Base-by-base conservation (phyloP, 2,888 invertebrate genomes). In the Xylophagus ater region DNA sequence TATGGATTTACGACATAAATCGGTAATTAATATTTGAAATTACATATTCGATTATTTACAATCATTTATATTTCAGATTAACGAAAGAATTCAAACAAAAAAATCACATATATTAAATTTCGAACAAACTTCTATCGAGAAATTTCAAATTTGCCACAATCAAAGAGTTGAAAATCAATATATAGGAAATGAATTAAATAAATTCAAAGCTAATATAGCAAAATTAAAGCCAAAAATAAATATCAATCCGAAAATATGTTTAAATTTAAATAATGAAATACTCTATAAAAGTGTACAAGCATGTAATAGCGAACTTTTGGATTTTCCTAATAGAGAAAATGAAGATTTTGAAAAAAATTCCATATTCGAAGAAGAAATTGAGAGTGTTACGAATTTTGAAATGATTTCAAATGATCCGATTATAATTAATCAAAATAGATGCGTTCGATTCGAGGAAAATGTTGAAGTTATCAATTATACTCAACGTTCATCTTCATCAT, bases 1-100 rank as follows among this genome's bases (percentile, higher is more conserved):
- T 2, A 65, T 65, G 65, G 54, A 65, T 42, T 46, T 66, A 43
- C 49, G 65, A 2, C 65, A 65, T 49, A 50, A 60, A 49, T 55
- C 58, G 55, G 65, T 65, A 48, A 52, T 45, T 34, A 7, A 6
- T 2, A 14, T 26, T 34, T 14, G 5, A 34, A 7, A 31, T n/a
- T 18, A 34, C 5, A 21, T n/a, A n/a, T n/a, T n/a, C n/a, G 4
- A 26, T 33, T 25, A n/a, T 14, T 4, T 31, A 12, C 18, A 24
- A 18, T 20, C 14, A 6, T 31, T 14, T 29, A 9, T 30, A 9
- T 21, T 13, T 28, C 28, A 21, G 29, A 33, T 40, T 32, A 9
- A 40, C 17, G 37, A 23, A 34, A 24, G 29, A 18, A 36, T 19
- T 23, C 3, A 13, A 10, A 34, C 55, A 19, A 51, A 56, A 42